Evolutionary conservation across 1,140 invertebrate species (phyloP).

Genomic region (Lordiphosa mommai): DNA sequence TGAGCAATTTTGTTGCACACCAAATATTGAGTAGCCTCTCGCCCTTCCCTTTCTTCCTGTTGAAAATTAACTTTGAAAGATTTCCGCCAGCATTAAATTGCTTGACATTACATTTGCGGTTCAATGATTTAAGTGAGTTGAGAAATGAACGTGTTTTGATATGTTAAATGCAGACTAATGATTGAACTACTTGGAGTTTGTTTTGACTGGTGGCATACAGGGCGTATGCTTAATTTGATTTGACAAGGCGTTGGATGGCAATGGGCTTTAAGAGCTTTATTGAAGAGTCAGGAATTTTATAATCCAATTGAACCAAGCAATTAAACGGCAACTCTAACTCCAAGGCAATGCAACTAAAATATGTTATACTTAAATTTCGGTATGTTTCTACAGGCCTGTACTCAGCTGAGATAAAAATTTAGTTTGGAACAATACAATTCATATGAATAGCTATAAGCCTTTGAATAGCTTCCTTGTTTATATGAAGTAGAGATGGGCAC

Average conservation of each 20-base stretch:
- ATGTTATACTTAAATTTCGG: background rate
- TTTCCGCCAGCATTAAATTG: constrained; percentile 59
- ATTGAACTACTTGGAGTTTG: background rate
- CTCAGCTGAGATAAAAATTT: no score
- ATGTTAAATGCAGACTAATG: constrained; percentile 31
- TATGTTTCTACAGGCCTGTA: background rate
- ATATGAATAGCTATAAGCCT: no score
- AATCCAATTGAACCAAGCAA: background rate
- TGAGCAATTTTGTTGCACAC: constrained; percentile 66
- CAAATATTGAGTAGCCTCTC: constrained; percentile 30
- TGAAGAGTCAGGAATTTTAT: background rate
- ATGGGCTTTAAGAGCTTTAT: background rate
- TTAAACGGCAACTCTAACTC: background rate
- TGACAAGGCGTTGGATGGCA: constrained; percentile 3
- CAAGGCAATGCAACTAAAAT: background rate
- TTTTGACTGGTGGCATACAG: constrained; percentile 16
- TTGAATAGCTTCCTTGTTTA: no score
- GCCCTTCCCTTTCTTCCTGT: constrained; percentile 11
- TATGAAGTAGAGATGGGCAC: no score
- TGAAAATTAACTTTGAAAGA: constrained; percentile 75
- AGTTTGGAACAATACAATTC: no score
- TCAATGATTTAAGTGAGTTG: constrained; percentile 35
- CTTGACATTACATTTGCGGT: constrained; percentile 68
- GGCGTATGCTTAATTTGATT: constrained; percentile 61
- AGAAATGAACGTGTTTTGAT: constrained; percentile 10